Percentiles rank a stretch among this genome's conserved stretches.
phyloP scores from a whole-genome alignment of 1,140 invertebrate genomes.

The Thalassaphorura encarpata region DNA sequence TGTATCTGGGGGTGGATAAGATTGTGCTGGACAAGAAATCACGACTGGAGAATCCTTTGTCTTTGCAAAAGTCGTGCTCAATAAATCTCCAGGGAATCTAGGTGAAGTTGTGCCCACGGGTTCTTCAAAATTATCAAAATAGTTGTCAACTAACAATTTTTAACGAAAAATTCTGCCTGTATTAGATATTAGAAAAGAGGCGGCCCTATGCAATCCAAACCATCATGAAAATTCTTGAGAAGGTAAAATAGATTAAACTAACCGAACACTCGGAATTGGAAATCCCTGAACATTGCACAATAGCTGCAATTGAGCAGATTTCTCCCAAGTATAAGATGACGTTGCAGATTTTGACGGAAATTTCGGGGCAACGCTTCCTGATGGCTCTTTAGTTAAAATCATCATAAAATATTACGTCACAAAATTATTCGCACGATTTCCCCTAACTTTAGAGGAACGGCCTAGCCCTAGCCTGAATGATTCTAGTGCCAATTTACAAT shows the following conservation, averaged over 20 bases:
- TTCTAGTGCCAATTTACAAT: too few species aligned
- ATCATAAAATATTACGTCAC: too few species aligned
- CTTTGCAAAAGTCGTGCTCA: constrained; percentile 12
- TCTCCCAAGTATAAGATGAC: constrained; percentile 27
- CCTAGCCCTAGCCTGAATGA: too few species aligned
- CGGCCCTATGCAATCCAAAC: constrained; percentile 57
- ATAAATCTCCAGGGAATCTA: constrained; percentile 6
- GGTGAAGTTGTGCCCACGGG: constrained; percentile 16
- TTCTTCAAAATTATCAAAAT: neutral
- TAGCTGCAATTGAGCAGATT: constrained; percentile 43
- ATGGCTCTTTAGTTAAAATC: too few species aligned
- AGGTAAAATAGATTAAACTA: too few species aligned
- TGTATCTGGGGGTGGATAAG: constrained; percentile 31
- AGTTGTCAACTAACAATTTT: too few species aligned
- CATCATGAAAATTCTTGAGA: constrained; percentile 34
- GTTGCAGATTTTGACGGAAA: constrained; percentile 25
- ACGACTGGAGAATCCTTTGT: constrained; percentile 31
- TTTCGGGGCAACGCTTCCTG: constrained; percentile 25
- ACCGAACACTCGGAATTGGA: constrained; percentile 57
- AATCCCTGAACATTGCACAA: constrained; percentile 53
- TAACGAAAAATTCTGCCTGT: too few species aligned
- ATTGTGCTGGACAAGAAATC: constrained; percentile 30
- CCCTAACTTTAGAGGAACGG: too few species aligned
- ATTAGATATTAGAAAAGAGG: constrained; percentile 54
- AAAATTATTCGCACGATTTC: too few species aligned